A percentile compares a stretch with the other conserved stretches of the same genome.
Conservation (phyloP, 2,888 invertebrate genomes). For the Synergus itoensis region DNA sequence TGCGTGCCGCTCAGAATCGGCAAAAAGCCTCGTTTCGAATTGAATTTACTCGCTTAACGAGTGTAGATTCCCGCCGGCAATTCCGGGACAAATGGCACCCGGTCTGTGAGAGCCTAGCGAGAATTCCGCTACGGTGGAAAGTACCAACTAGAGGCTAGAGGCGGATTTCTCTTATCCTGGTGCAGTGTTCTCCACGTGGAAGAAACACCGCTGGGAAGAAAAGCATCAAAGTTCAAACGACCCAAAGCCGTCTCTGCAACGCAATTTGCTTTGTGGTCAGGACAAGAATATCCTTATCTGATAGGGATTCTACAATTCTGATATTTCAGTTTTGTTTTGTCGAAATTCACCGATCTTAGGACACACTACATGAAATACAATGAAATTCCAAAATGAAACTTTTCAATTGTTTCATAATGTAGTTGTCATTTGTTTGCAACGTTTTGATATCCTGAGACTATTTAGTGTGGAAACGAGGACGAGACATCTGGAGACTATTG, state of each 20-base stretch:
- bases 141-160: slow-evolving; percentile 37
- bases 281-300: neutral
- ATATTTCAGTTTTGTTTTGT: neutral
- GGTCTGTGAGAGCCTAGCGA: slow-evolving; percentile 50
- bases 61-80: slow-evolving; percentile 52
- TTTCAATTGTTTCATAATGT: too few relatives aligned
- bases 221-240: slow-evolving; percentile 32
- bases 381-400: too few relatives aligned
- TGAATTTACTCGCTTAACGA: slow-evolving; percentile 58
- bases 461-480: slow-evolving; percentile 56
- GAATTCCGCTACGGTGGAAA: slow-evolving; percentile 53
- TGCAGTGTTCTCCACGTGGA: slow-evolving; percentile 17
- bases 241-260: neutral
- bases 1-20: slow-evolving; percentile 63
- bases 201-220: slow-evolving; percentile 9
- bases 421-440: too few relatives aligned
- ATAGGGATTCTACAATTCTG: neutral
- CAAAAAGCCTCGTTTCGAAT: slow-evolving; percentile 62
- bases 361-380: too few relatives aligned
- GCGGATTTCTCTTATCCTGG: slow-evolving; percentile 31
- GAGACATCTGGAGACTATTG: slow-evolving; percentile 52
- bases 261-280: slow-evolving; percentile 20
- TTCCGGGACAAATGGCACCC: slow-evolving; percentile 45
- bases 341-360: neutral
- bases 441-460: too few relatives aligned